These are phyloP conservation scores for Dicentrarchus labrax DNA, from an alignment of 2,113 vertebrate genomes.

Conservation along the genomic window DNA sequence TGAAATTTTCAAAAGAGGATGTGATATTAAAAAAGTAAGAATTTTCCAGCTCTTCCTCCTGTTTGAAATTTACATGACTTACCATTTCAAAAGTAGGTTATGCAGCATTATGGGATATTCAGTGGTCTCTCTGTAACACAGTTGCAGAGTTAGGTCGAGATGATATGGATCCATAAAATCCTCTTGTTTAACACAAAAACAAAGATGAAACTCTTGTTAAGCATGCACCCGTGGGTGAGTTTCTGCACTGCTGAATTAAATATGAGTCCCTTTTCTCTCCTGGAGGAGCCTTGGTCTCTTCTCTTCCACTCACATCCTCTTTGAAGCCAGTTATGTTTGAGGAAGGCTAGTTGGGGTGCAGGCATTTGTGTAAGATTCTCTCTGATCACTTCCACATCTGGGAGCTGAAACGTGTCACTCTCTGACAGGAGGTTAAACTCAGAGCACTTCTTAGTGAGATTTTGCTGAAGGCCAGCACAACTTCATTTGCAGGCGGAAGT, in stretches of 20 bases:
- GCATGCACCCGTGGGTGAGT: slow-evolving; percentile 51
- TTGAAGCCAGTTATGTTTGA: slow-evolving; percentile 59
- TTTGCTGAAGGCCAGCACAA: slow-evolving; percentile 1
- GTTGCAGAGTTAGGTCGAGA: background rate
- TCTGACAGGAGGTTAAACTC: slow-evolving; percentile 54
- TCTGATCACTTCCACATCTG: slow-evolving; percentile 55
- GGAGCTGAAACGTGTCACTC: slow-evolving; percentile 35
- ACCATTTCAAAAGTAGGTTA: slow-evolving; percentile 27
- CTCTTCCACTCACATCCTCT: slow-evolving; percentile 50
- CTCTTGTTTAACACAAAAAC: slow-evolving; percentile 57
- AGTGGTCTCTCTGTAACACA: background rate
- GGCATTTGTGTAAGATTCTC: slow-evolving; percentile 32
- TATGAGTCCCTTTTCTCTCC: slow-evolving; percentile 47
- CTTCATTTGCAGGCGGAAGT: slow-evolving; percentile 38
- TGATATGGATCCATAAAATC: slow-evolving; percentile 36
- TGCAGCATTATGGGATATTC: background rate
- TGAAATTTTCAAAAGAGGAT: background rate
- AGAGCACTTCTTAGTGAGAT: background rate
- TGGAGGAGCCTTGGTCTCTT: slow-evolving; percentile 33
- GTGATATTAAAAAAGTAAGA: background rate
- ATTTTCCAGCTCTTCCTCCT: background rate
- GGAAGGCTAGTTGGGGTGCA: slow-evolving; percentile 37
- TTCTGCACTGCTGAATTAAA: slow-evolving; percentile 66
- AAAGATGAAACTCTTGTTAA: slow-evolving; percentile 65
- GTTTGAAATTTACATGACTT: slow-evolving; percentile 33